These are phyloP conservation scores for Nasonia longicornis DNA, from an alignment of 1,140 invertebrate genomes.

Conservation along the genomic window DNA sequence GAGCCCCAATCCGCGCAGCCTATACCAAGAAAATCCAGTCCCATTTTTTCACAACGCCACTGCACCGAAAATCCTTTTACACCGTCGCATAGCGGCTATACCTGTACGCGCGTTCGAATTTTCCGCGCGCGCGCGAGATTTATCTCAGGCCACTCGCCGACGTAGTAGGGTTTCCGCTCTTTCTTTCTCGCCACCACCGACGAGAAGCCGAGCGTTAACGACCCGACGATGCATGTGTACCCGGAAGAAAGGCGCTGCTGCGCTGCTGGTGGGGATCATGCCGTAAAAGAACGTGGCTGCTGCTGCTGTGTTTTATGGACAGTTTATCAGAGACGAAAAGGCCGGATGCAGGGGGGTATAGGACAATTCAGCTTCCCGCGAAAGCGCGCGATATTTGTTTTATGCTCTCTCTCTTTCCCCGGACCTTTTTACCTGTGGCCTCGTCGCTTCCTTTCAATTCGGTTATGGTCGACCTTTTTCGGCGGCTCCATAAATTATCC, in stretches of 20 bases:
- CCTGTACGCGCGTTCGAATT: conserved; percentile 35
- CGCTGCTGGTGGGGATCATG: background rate
- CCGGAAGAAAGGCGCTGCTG: background rate
- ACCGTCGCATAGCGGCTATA: conserved; percentile 7
- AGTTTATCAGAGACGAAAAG: conserved; percentile 41
- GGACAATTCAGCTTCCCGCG: conserved; percentile 10
- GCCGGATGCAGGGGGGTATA: background rate
- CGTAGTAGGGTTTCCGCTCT: background rate
- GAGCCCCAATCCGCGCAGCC: background rate
- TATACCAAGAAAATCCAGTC: background rate
- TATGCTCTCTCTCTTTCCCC: background rate
- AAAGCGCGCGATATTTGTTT: conserved; percentile 33
- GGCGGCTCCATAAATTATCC: background rate
- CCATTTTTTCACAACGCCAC: conserved; percentile 5
- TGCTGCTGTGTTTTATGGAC: conserved; percentile 40
- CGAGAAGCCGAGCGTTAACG: conserved; percentile 41
- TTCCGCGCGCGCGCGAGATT: conserved; percentile 35
- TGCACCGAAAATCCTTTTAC: conserved; percentile 20
- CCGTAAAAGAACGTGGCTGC: conserved; percentile 18
- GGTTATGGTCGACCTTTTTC: background rate
- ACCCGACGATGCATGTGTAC: conserved; percentile 22
- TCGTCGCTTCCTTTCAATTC: background rate
- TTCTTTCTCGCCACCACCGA: background rate
- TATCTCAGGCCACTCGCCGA: conserved; percentile 12
- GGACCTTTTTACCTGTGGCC: background rate